Conservation (phyloP, 2,797 vertebrate genomes). For the Aratinga solstitialis region DNA sequence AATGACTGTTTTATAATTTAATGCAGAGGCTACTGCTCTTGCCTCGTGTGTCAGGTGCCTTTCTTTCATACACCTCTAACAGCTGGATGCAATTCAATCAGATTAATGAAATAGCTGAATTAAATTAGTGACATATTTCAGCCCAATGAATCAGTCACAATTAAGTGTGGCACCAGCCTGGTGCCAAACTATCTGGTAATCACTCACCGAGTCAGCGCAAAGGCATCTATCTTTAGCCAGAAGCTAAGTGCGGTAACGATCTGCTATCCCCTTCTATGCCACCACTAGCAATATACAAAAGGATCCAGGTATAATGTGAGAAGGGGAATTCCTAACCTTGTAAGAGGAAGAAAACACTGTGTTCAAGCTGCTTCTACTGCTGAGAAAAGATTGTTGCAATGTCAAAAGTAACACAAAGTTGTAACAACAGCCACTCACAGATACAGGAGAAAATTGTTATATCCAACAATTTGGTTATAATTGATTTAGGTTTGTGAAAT, state of each 20-base stretch:
- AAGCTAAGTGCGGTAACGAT: not conserved
- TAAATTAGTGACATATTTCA: conserved; percentile 55
- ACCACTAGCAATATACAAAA: not conserved
- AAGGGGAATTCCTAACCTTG: not conserved
- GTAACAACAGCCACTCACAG: not conserved
- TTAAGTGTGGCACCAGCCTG: not conserved
- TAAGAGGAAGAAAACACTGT: not conserved
- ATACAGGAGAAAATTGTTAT: not conserved
- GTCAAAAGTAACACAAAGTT: not conserved
- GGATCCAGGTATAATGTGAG: accelerated
- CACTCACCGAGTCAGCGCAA: not conserved
- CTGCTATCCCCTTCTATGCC: not conserved
- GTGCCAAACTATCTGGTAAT: conserved; percentile 38
- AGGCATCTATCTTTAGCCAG: conserved; percentile 7
- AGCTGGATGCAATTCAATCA: conserved; percentile 37
- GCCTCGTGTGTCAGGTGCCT: conserved; percentile 14
- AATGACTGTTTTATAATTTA: conserved; percentile 59
- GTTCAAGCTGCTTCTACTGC: not conserved
- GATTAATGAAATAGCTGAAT: conserved; percentile 58
- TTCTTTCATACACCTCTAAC: conserved; percentile 26
- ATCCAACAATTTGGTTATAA: not conserved
- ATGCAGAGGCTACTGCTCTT: conserved; percentile 33
- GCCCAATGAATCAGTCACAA: conserved; percentile 35
- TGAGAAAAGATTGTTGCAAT: not conserved
- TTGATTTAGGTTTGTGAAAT: not conserved